Base-by-base conservation (phyloP, 92 coral and sea anemone species). In the Porites divaricata region DNA sequence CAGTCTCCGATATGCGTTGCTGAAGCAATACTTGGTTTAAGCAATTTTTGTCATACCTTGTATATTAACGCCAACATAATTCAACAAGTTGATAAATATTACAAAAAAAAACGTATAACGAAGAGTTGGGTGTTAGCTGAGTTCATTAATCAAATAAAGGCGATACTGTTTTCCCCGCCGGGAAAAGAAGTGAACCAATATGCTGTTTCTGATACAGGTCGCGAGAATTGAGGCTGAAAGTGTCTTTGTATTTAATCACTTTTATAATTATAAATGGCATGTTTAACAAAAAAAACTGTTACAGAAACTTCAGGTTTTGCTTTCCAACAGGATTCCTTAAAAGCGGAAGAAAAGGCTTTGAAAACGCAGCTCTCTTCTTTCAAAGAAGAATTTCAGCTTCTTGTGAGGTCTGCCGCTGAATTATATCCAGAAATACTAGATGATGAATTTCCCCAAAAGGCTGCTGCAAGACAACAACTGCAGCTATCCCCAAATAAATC, bases 351-450 rank as follows among this genome's bases (percentile, higher is more conserved):
- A 78, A 63, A 81, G 17, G 76, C 92, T n/a, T 26, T 94, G 59
- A 94, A 87, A 72, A 83, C 83, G 35, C 93, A 94, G 79, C 85
- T 94, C 16, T n/a, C 89, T 68, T 88, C 84, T 1, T 74, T 94
- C 21, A 94, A 91, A 69, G 92, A 89, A 28, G 93, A 91, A 64
- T 91, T 91, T 41, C 89, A 92, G 62, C 88, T 86, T 67, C 81
- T 94, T 35, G 84, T 94, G 84, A 86, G 79, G 21, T 88, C 92
- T 14, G 98, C 90, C 21, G 89, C 98, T 1, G 89, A 89, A 49
- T 70, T 81, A 12, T 91, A 89, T 20, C 86, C 86, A 59, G 86
- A 81, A 71, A 49, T 81, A n/a, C 20, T 81, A 22, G 86, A 81
- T n/a, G 86, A 81, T 13, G 78, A 81, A 70, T 81, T 81, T 8